Conservation (phyloP, 2,113 vertebrate species). For the Callospermophilus lateralis region DNA sequence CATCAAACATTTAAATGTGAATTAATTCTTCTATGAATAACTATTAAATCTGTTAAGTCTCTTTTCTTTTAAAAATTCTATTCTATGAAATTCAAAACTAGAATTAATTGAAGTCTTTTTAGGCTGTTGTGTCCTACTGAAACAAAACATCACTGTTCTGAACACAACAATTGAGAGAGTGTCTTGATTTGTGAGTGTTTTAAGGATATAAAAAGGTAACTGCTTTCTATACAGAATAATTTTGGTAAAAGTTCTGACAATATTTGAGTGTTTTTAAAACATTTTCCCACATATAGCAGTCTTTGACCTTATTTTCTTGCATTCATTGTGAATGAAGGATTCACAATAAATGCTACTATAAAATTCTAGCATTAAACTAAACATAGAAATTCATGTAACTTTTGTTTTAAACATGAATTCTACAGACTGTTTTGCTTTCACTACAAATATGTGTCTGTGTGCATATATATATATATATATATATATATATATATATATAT, state of each 20-base stretch:
- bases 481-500: too few relatives aligned
- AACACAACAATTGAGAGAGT: background rate
- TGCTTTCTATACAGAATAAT: background rate
- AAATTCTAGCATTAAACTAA: background rate
- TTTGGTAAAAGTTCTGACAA: background rate
- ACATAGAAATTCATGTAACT: background rate
- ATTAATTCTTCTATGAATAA: background rate
- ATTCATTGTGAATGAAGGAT: background rate
- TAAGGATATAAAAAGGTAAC: background rate
- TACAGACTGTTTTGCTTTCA: background rate
- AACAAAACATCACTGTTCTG: background rate
- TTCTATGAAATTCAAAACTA: background rate
- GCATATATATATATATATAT: accelerated
- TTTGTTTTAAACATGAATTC: background rate
- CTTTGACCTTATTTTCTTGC: background rate
- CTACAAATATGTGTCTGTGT: background rate
- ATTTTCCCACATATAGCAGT: background rate
- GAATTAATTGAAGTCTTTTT: background rate
- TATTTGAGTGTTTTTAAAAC: background rate
- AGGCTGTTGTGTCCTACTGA: background rate
- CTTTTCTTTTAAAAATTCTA: background rate
- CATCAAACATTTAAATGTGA: background rate
- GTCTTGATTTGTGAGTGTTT: background rate
- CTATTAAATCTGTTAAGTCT: background rate
- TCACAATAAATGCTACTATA: background rate